A percentile compares a stretch with the other conserved stretches of the same genome.
Conservation (phyloP, 1,140 invertebrate genomes). For the Leptinotarsa texana region DNA sequence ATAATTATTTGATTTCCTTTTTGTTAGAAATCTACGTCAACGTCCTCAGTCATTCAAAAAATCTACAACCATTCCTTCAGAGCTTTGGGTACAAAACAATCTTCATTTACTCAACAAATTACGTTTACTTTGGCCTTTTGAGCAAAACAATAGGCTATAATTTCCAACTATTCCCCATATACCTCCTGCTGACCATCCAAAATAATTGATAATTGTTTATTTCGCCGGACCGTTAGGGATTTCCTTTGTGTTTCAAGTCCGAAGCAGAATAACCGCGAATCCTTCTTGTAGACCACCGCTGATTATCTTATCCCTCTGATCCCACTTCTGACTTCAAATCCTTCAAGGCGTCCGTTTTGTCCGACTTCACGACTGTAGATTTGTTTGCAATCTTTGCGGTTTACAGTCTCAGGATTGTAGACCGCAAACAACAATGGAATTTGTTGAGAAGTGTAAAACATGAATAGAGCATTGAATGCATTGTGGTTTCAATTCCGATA, state of each 20-base stretch:
- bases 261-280: slow-evolving; percentile 30
- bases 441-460: too few species aligned
- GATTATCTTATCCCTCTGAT: slow-evolving; percentile 41
- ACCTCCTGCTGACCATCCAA: slow-evolving; percentile 26
- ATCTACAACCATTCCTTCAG: too few species aligned
- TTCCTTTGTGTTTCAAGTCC: slow-evolving; percentile 34
- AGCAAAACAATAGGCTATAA: slow-evolving; percentile 25
- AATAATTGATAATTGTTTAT: slow-evolving; percentile 45
- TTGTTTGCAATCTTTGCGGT: not conserved
- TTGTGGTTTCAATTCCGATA: too few species aligned
- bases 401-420: not conserved
- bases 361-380: not conserved
- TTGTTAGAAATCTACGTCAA: too few species aligned
- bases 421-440: too few species aligned
- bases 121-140: slow-evolving; percentile 24
- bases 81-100: not conserved
- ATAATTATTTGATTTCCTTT: too few species aligned
- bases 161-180: slow-evolving; percentile 30
- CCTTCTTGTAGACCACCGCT: slow-evolving; percentile 36
- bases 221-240: slow-evolving; percentile 31
- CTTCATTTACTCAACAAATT: slow-evolving; percentile 2
- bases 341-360: slow-evolving; percentile 17
- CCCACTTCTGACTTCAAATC: slow-evolving; percentile 26
- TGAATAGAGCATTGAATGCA: too few species aligned
- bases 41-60: too few species aligned